Evolutionary conservation across 2,888 invertebrate genomes (phyloP).

Genomic region (Lycocerus yunnanus): DNA sequence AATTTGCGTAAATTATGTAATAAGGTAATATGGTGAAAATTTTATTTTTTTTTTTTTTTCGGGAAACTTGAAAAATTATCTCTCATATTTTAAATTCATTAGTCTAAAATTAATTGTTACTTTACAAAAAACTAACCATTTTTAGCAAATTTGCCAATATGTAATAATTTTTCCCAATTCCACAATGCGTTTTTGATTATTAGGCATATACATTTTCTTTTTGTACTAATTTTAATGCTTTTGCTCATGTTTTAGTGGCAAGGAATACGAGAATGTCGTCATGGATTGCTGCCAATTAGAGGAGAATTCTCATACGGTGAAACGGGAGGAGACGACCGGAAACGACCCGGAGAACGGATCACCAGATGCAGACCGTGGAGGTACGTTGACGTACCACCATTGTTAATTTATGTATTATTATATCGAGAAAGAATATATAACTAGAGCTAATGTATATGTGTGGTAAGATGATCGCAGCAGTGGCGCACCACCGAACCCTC

Average conservation of each 20-base stretch:
- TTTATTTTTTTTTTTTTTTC: not conserved
- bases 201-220: too few relatives aligned
- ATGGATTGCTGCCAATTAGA: conserved; percentile 94
- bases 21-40: conserved; percentile 68
- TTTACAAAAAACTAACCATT: too few relatives aligned
- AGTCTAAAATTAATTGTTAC: too few relatives aligned
- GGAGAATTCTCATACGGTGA: conserved; percentile 79
- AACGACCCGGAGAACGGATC: conserved; percentile 89
- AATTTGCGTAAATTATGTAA: conserved; percentile 95
- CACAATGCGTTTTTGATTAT: too few relatives aligned
- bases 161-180: too few relatives aligned
- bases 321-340: conserved; percentile 75
- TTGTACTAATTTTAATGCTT: not conserved
- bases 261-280: conserved; percentile 87
- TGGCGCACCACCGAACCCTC: conserved; percentile 61
- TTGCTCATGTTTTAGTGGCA: conserved; percentile 68
- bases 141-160: too few relatives aligned
- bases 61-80: too few relatives aligned
- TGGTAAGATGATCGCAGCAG: conserved; percentile 62
- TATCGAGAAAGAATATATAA: conserved; percentile 37
- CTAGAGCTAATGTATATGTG: conserved; percentile 48
- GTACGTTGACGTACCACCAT: conserved; percentile 57
- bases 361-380: conserved; percentile 80
- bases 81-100: too few relatives aligned
- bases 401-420: conserved; percentile 47